Percentiles rank a stretch among this genome's conserved stretches.
These are phyloP conservation scores for Agapornis roseicollis DNA, from an alignment of 2,113 vertebrate genomes.

Conservation along the genomic window DNA sequence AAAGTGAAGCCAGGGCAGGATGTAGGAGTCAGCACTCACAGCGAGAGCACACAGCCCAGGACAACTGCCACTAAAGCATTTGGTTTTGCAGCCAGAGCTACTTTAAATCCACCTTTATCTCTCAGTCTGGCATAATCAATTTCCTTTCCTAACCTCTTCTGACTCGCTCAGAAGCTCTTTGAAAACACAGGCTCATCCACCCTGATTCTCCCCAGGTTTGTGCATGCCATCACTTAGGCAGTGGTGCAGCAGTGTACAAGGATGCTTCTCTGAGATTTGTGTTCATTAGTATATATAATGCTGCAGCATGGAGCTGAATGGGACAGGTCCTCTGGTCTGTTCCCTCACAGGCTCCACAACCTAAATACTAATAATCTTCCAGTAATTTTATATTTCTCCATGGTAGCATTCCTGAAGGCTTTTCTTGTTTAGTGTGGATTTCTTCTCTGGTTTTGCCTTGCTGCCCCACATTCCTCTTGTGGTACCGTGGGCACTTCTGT, in stretches of 20 bases:
- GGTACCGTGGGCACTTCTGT: not conserved
- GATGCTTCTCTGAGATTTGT: not conserved
- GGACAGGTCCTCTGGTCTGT: not conserved
- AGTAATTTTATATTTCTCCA: not conserved
- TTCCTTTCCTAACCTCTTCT: not conserved
- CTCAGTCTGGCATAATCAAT: not conserved
- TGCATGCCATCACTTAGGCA: not conserved
- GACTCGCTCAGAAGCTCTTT: not conserved
- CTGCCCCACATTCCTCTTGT: not conserved
- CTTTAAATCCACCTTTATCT: not conserved
- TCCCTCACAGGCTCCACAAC: not conserved
- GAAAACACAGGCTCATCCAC: not conserved
- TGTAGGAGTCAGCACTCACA: rapidly evolving
- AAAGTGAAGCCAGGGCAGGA: not conserved
- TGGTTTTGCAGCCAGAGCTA: not conserved
- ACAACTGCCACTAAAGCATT: not conserved
- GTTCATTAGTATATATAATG: not conserved
- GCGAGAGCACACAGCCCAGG: not conserved
- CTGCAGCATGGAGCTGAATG: not conserved
- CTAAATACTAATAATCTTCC: not conserved
- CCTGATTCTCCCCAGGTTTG: not conserved
- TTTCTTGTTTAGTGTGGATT: not conserved
- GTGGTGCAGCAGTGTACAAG: not conserved
- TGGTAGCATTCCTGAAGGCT: not conserved
- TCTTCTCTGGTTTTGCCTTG: not conserved